Percentiles rank a stretch among this genome's conserved stretches.
Conservation (phyloP, 2,797 vertebrate genomes). For the Xerus rutilus region DNA sequence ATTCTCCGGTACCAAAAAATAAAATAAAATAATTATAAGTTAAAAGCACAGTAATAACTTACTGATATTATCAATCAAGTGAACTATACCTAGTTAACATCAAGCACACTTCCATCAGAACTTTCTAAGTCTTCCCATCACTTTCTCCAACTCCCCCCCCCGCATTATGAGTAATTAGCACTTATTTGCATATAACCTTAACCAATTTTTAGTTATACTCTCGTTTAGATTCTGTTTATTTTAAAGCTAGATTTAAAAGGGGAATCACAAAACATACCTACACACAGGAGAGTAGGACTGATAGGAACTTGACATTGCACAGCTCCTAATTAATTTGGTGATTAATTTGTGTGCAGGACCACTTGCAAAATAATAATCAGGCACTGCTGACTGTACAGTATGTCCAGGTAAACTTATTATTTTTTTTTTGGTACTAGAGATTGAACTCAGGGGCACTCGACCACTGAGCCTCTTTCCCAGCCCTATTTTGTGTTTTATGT, state of each 20-base stretch:
- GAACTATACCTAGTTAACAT: not conserved
- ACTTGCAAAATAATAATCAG: slow-evolving; percentile 28
- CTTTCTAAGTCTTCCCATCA: not conserved
- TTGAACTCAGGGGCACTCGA: too few relatives aligned
- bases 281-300: not conserved
- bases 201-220: not conserved
- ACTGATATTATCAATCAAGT: not conserved
- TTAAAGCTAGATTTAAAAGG: slow-evolving; percentile 26
- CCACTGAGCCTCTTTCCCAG: too few relatives aligned
- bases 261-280: not conserved
- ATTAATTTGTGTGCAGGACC: not conserved
- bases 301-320: not conserved
- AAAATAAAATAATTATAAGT: not conserved
- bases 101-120: not conserved
- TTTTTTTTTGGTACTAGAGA: not conserved
- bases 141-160: not conserved
- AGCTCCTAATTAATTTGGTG: not conserved
- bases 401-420: not conserved
- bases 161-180: not conserved
- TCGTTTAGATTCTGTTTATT: not conserved
- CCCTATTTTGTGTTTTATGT: too few relatives aligned
- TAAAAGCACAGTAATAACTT: not conserved
- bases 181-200: slow-evolving; percentile 70
- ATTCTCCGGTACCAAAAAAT: too few relatives aligned
- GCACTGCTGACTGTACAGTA: not conserved